Conservation (phyloP, 1,140 invertebrate genomes). For the Rhagoletis zephyria region DNA sequence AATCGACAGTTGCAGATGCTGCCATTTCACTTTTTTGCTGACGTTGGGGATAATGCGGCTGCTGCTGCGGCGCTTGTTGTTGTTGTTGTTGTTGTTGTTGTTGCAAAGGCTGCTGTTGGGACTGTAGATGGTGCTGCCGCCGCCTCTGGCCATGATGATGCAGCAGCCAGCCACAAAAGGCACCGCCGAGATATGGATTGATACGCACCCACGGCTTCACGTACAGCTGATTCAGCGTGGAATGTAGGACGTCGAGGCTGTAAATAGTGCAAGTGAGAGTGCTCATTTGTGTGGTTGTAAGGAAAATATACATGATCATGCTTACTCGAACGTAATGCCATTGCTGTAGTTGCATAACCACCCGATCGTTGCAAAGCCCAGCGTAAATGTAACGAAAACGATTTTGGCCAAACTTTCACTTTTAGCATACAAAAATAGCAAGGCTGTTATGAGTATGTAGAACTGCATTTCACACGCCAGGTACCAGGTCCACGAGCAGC, state of each 20-base stretch:
- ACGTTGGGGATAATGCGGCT: not conserved
- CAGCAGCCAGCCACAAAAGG: constrained; percentile 57
- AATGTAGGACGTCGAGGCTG: constrained; percentile 58
- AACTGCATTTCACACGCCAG: constrained; percentile 62
- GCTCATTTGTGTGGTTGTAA: not conserved
- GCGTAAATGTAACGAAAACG: constrained; percentile 50
- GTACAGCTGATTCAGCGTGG: constrained; percentile 58
- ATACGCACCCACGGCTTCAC: constrained; percentile 60
- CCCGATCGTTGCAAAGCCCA: constrained; percentile 54
- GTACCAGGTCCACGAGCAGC: constrained; percentile 59
- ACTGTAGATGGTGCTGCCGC: constrained; percentile 4
- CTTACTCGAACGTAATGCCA: constrained; percentile 61
- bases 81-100: constrained; percentile 4
- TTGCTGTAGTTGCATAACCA: constrained; percentile 57
- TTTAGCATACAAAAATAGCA: constrained; percentile 58
- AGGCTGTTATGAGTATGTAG: constrained; percentile 54
- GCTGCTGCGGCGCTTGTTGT: not conserved
- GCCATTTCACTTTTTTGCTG: constrained; percentile 34
- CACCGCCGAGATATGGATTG: constrained; percentile 58
- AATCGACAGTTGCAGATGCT: constrained; percentile 38
- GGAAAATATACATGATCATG: constrained; percentile 29
- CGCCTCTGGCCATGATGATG: constrained; percentile 27
- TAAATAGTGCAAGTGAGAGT: not conserved
- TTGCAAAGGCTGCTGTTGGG: constrained; percentile 53
- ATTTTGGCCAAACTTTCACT: constrained; percentile 52